Conservation (phyloP, 2,888 invertebrate genomes). For the Drosophila subquinaria region DNA sequence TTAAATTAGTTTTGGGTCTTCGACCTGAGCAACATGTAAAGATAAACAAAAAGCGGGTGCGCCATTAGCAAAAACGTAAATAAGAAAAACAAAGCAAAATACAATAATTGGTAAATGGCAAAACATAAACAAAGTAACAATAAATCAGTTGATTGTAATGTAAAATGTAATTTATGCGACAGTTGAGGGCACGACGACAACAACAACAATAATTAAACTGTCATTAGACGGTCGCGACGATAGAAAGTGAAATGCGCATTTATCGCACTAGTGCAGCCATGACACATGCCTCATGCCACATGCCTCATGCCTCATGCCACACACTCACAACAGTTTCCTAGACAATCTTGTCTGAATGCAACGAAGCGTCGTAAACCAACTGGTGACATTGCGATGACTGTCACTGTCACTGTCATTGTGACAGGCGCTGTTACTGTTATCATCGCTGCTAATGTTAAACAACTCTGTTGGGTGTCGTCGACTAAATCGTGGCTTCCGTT, state of each 20-base stretch:
- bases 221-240: constrained; percentile 63
- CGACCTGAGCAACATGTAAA: constrained; percentile 54
- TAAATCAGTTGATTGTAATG: constrained; percentile 66
- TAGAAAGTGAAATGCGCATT: constrained; percentile 81
- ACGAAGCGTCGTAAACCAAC: constrained; percentile 66
- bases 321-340: constrained; percentile 39
- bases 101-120: constrained; percentile 20
- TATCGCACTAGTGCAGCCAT: constrained; percentile 65
- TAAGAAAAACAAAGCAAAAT: not conserved
- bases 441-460: constrained; percentile 15
- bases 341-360: constrained; percentile 56
- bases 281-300: constrained; percentile 32
- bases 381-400: constrained; percentile 33
- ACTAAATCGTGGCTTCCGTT: constrained; percentile 61
- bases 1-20: constrained; percentile 50
- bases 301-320: constrained; percentile 34
- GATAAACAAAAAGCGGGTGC: constrained; percentile 45
- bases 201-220: constrained; percentile 70
- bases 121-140: constrained; percentile 35
- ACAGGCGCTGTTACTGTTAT: constrained; percentile 16
- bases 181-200: constrained; percentile 57
- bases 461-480: constrained; percentile 13
- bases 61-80: constrained; percentile 48
- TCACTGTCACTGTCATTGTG: constrained; percentile 5
- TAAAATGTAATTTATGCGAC: constrained; percentile 70